Evolutionary conservation across 2,797 vertebrate genomes (phyloP).

Genomic region (Scolopax bukidnonensis): DNA sequence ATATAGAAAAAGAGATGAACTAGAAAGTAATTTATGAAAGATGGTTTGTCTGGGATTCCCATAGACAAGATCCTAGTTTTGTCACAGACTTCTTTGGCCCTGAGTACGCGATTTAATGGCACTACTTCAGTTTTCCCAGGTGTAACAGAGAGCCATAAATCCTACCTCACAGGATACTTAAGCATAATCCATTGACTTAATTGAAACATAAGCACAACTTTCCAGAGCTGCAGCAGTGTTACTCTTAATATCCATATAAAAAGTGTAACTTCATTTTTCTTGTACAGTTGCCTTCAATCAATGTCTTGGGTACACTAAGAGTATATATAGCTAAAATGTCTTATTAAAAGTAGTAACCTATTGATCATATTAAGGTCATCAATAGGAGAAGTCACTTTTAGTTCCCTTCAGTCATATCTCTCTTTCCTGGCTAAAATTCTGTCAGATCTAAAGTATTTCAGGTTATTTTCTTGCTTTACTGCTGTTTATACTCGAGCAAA

Average conservation of each 20-base stretch:
- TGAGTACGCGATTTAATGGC: not conserved
- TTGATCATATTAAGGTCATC: not conserved
- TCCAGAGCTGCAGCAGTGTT: not conserved
- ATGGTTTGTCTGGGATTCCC: not conserved
- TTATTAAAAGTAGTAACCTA: not conserved
- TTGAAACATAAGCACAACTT: not conserved
- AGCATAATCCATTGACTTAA: not conserved
- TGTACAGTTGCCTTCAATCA: not conserved
- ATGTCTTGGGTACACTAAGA: not conserved
- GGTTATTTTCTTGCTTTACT: not conserved
- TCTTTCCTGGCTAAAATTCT: not conserved
- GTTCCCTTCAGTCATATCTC: not conserved
- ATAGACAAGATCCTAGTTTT: not conserved
- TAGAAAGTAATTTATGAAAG: not conserved
- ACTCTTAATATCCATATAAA: not conserved
- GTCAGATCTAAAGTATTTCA: not conserved
- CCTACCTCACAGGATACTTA: not conserved
- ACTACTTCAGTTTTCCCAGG: not conserved
- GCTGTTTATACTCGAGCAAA: not conserved
- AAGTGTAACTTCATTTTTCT: conserved; percentile 7
- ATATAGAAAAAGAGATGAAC: not conserved
- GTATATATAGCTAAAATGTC: not conserved
- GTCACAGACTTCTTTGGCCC: not conserved
- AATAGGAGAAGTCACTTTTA: not conserved
- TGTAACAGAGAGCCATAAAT: not conserved